Base-by-base conservation (phyloP, 2,888 invertebrate genomes). In the Phanerotoma sp. region DNA sequence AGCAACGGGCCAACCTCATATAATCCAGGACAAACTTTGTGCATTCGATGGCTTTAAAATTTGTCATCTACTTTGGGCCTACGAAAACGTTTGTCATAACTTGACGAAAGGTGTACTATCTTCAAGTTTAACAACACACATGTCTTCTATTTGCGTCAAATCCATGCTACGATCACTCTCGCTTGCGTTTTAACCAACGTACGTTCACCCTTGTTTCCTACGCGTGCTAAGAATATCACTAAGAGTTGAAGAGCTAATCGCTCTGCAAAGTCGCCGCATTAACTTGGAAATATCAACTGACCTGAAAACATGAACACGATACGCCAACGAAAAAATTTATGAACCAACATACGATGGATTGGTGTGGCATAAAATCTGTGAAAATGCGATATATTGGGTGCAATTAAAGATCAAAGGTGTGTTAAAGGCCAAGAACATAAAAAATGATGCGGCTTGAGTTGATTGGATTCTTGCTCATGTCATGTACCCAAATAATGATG, bases 191-290 rank as follows among this genome's bases (percentile, higher is more conserved):
- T 30, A 32, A 3, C 35, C 51, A 59, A 69, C 72, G 73, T 70
- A 63, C 73, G 64, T 72, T 73, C 73, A 74, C 74, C 74, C 72
- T 72, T 68, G 66, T 66, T 66, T 62, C 51, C 64, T 57, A 60
- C 57, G 13, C 41, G 40, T 40, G 64, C 69, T 67, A 71, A 71
- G 67, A 71, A 72, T 73, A 73, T 69, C 69, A 48, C 49, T 18
- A 50, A 28, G 48, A 51, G 56, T 47, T 51, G 25, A 37, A 32
- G 16, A 35, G 42, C 16, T 30, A 13, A 15, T 20, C 38, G n/a
- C 15, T 5, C 20, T 10, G 20, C 5, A 42, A 44, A 44, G 16
- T 37, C 25, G 20, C 22, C 25, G 18, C 46, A 35, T 45, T 51
- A 37, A 46, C 46, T 40, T 45, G 45, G 44, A 28, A 41, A 41